Evolutionary conservation across 1,140 invertebrate genomes (phyloP).

Genomic region (Sminthurides bifidus): DNA sequence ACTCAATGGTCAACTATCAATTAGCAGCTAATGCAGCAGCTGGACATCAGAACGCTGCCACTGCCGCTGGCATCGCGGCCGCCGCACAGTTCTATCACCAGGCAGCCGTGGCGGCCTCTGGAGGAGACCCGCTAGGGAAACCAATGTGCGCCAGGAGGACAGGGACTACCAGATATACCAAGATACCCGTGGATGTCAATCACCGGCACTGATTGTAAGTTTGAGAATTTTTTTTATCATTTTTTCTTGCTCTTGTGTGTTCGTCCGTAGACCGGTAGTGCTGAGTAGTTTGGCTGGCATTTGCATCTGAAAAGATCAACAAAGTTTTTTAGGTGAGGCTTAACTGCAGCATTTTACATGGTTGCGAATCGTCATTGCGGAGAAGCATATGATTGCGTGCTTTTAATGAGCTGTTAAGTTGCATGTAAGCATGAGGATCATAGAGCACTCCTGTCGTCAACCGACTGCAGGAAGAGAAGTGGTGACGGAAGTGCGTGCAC

Average conservation of each 20-base stretch:
- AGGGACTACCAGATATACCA: slow-evolving; percentile 48
- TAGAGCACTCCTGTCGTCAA: no score
- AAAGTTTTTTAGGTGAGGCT: no score
- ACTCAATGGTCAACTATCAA: slow-evolving; percentile 65
- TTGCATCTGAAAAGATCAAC: no score
- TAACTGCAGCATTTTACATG: no score
- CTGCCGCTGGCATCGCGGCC: slow-evolving; percentile 54
- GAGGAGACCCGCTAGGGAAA: slow-evolving; percentile 30
- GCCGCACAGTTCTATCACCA: slow-evolving; percentile 81
- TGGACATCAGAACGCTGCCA: slow-evolving; percentile 48
- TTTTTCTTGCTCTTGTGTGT: not conserved
- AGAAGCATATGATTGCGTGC: no score
- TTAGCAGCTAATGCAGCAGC: slow-evolving; percentile 30
- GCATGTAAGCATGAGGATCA: no score
- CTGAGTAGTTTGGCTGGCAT: no score
- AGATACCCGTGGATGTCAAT: slow-evolving; percentile 96
- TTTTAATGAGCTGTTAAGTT: no score
- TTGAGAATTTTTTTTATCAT: slow-evolving; percentile 5
- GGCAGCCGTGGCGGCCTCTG: slow-evolving; percentile 50
- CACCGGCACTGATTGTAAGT: slow-evolving; percentile 59
- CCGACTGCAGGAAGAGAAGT: no score
- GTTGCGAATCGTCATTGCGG: no score
- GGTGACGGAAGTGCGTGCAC: no score
- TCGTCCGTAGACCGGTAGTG: no score
- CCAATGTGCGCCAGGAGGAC: slow-evolving; percentile 21